A percentile compares a stretch with the other conserved stretches of the same genome.
phyloP scores from a whole-genome alignment of 1,140 invertebrate genomes.

The Teleogryllus occipitalis region DNA sequence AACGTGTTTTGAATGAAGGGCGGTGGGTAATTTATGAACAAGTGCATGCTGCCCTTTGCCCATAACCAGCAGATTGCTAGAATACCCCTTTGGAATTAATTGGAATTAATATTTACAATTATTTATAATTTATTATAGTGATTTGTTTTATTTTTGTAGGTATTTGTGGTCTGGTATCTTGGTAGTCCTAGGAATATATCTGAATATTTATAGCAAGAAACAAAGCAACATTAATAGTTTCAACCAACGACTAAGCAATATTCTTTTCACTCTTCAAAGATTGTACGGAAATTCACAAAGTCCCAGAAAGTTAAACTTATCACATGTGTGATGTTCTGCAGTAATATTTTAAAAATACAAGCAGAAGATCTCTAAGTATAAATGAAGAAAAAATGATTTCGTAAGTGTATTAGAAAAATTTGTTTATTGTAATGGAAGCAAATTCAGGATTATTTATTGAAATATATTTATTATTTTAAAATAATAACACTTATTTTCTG shows the following conservation, averaged over 20 bases:
- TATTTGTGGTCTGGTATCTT: constrained; percentile 84
- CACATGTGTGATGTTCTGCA: not conserved
- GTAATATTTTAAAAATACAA: not conserved
- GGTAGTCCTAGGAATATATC: constrained; percentile 81
- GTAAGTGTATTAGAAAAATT: too few relatives aligned
- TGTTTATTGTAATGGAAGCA: too few relatives aligned
- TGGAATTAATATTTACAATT: constrained; percentile 16
- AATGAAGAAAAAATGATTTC: too few relatives aligned
- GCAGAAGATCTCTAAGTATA: too few relatives aligned
- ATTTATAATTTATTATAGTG: constrained; percentile 16
- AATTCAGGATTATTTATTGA: too few relatives aligned
- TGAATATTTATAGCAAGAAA: constrained; percentile 79
- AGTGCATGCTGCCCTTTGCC: not conserved
- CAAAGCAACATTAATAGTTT: not conserved
- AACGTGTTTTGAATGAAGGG: not conserved
- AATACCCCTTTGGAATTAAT: not conserved
- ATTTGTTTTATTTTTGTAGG: constrained; percentile 44
- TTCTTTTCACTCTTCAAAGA: not conserved
- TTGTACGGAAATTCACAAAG: not conserved
- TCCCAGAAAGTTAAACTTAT: not conserved
- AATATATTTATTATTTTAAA: too few relatives aligned
- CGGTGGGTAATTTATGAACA: not conserved
- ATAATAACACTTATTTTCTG: too few relatives aligned
- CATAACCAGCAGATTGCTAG: not conserved
- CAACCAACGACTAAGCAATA: not conserved